These are phyloP conservation scores for Ostrea denselamellosa DNA, from an alignment of 1,140 invertebrate species.

Conservation along the genomic window DNA sequence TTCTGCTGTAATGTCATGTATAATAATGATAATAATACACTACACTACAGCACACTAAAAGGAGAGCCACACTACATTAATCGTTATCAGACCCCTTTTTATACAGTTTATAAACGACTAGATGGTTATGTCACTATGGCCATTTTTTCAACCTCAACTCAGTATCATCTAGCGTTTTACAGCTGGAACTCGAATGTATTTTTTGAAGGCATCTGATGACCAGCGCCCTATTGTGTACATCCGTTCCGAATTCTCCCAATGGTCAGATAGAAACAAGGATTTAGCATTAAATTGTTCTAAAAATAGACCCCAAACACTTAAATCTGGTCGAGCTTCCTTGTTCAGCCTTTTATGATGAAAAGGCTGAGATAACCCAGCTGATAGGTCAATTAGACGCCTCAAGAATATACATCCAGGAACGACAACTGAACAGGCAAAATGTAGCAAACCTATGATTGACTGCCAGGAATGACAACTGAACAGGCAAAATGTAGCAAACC, in stretches of 20 bases:
- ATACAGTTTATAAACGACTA: background rate
- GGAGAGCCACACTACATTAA: background rate
- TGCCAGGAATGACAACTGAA: no score
- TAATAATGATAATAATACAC: no score
- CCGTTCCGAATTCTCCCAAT: no score
- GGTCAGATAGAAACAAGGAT: no score
- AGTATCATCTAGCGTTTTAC: background rate
- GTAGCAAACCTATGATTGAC: no score
- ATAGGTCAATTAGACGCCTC: slow-evolving; percentile 48
- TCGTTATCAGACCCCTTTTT: background rate
- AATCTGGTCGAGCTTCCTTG: slow-evolving; percentile 22
- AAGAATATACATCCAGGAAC: slow-evolving; percentile 48
- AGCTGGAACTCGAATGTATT: slow-evolving; percentile 42
- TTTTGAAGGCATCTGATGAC: slow-evolving; percentile 45
- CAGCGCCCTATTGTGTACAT: background rate
- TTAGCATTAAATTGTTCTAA: slow-evolving; percentile 48
- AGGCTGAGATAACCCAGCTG: slow-evolving; percentile 13
- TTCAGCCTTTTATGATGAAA: slow-evolving; percentile 39
- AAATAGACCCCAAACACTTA: slow-evolving; percentile 46
- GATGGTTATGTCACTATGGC: slow-evolving; percentile 3
- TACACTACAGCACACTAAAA: background rate
- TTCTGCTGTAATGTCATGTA: no score
- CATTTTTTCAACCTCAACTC: background rate
- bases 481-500: no score
- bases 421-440: slow-evolving; percentile 44